Percentiles rank a stretch among this genome's conserved stretches.
Evolutionary conservation across 2,113 vertebrate genomes (phyloP).

Genomic region (Corythoichthys intestinalis): DNA sequence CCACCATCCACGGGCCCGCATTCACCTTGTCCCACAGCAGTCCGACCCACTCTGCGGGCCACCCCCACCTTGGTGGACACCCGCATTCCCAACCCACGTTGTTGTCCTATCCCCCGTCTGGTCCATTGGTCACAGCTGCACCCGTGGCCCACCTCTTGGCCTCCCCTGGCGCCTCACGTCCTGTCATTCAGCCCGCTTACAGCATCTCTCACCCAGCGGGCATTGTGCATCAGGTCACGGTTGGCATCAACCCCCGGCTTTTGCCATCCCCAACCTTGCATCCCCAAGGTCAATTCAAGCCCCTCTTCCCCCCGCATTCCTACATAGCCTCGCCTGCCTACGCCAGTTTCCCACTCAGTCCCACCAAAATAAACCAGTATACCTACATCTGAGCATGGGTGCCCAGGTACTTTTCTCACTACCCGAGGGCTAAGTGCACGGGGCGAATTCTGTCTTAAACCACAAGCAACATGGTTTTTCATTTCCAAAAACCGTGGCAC

Average conservation of each 20-base stretch:
- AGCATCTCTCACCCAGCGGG: conserved; percentile 81
- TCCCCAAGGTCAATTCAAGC: conserved; percentile 90
- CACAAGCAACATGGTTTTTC: conserved; percentile 80
- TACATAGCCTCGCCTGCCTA: conserved; percentile 95
- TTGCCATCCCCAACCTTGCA: conserved; percentile 91
- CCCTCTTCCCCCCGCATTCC: conserved; percentile 89
- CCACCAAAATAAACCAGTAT: conserved; percentile 96
- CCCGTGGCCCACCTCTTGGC: conserved; percentile 91
- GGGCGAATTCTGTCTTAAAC: conserved; percentile 46
- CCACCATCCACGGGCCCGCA: conserved; percentile 79
- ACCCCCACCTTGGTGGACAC: conserved; percentile 83
- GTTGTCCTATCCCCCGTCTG: conserved; percentile 83
- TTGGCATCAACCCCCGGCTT: conserved; percentile 91
- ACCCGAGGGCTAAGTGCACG: conserved; percentile 51
- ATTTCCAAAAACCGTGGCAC: conserved; percentile 94
- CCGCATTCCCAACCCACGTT: conserved; percentile 82
- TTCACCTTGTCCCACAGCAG: conserved; percentile 91
- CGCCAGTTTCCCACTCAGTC: conserved; percentile 91
- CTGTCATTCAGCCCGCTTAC: conserved; percentile 86
- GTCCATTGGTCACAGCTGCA: conserved; percentile 80
- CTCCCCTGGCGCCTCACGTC: conserved; percentile 87
- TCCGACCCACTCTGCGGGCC: conserved; percentile 80
- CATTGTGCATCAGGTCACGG: conserved; percentile 88
- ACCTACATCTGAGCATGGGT: conserved; percentile 84
- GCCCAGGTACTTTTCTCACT: conserved; percentile 55